Evolutionary conservation across 1,140 invertebrate species (phyloP).

Genomic region (Hyles euphorbiae): DNA sequence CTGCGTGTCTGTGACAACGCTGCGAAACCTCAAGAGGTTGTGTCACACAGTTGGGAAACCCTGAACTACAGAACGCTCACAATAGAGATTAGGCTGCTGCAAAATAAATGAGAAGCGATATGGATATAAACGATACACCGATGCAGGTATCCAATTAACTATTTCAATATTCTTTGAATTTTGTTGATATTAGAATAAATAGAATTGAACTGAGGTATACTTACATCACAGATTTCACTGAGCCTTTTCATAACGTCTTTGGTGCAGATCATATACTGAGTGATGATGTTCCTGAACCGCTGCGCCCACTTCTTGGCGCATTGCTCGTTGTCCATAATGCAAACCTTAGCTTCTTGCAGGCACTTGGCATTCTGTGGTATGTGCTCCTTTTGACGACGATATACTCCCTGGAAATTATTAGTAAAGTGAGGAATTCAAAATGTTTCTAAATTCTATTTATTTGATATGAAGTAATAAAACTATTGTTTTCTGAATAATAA

Average conservation of each 20-base stretch:
- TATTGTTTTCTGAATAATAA: neutral
- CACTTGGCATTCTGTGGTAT: slow-evolving; percentile 54
- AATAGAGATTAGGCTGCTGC: too few relatives aligned
- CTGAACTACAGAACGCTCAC: too few relatives aligned
- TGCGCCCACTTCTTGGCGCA: slow-evolving; percentile 65
- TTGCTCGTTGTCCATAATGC: slow-evolving; percentile 65
- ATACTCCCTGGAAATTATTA: slow-evolving; percentile 45
- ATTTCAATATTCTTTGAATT: too few relatives aligned
- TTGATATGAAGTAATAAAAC: slow-evolving; percentile 3
- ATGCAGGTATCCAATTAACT: too few relatives aligned
- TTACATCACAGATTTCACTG: slow-evolving; percentile 60
- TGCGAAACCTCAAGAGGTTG: too few relatives aligned
- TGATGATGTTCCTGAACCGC: slow-evolving; percentile 54
- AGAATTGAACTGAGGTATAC: slow-evolving; percentile 12
- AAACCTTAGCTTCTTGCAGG: slow-evolving; percentile 64
- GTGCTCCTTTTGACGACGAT: slow-evolving; percentile 39
- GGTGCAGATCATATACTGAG: slow-evolving; percentile 65
- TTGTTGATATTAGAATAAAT: too few relatives aligned
- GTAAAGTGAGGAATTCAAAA: neutral
- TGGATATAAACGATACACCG: too few relatives aligned
- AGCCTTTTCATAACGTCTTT: slow-evolving; percentile 60
- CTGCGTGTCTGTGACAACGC: too few relatives aligned
- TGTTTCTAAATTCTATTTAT: neutral
- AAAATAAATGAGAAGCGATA: too few relatives aligned
- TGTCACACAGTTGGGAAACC: too few relatives aligned